Conservation (phyloP, 2,797 vertebrate species). For the Lates japonicus region DNA sequence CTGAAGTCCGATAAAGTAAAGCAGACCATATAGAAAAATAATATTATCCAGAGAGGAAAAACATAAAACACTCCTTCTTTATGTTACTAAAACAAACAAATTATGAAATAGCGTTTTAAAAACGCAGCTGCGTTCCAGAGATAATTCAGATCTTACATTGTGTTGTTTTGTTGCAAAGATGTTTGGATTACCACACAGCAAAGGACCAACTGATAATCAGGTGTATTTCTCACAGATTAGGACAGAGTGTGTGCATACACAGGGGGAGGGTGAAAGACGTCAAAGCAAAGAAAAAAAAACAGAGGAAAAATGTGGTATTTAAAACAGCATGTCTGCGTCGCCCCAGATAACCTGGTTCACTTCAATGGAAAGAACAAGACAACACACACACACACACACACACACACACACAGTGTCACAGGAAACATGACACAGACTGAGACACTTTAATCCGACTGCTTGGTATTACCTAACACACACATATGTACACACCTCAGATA, state of each 20-base stretch:
- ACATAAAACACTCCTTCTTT: not conserved
- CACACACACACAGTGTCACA: slow-evolving; percentile 4
- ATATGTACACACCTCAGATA: not conserved
- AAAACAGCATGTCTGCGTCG: slow-evolving; percentile 8
- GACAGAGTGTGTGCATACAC: not conserved
- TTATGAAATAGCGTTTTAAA: not conserved
- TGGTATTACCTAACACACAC: not conserved
- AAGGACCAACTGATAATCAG: not conserved
- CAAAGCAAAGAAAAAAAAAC: not conserved
- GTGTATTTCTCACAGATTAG: not conserved
- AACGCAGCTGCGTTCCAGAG: not conserved
- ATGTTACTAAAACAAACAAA: not conserved
- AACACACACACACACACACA: slow-evolving; percentile 3
- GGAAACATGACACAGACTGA: slow-evolving; percentile 19
- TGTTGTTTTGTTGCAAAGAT: not conserved
- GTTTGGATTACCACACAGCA: not conserved
- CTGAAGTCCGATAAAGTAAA: not conserved
- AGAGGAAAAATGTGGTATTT: not conserved
- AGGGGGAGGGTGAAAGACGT: not conserved
- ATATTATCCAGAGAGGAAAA: not conserved
- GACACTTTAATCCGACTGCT: slow-evolving; percentile 10
- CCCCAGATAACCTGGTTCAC: slow-evolving; percentile 30
- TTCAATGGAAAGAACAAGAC: slow-evolving; percentile 31
- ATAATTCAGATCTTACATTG: too few species aligned
- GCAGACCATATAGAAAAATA: not conserved